Conservation (phyloP, 2,888 invertebrate species). For the Adineta ricciae region DNA sequence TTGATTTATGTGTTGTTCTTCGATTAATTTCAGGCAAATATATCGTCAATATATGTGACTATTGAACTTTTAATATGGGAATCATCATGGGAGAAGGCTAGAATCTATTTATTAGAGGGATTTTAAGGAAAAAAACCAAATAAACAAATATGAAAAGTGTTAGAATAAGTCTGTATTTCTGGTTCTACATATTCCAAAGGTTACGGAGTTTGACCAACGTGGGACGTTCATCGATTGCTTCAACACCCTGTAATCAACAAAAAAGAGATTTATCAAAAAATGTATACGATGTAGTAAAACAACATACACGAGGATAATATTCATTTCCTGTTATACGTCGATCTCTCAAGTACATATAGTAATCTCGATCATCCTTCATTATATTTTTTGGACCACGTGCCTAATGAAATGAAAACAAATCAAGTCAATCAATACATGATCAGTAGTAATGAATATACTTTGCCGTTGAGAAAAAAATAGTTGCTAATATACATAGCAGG, state of each 20-base stretch:
- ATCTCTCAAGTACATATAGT: slow-evolving; percentile 39
- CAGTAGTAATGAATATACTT: not conserved
- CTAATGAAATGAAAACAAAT: not conserved
- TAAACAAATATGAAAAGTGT: not conserved
- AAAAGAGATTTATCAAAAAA: not conserved
- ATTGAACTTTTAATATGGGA: too few relatives aligned
- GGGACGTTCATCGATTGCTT: not conserved
- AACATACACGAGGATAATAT: slow-evolving; percentile 36
- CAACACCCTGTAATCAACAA: not conserved
- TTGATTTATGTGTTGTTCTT: too few relatives aligned
- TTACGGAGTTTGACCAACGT: not conserved
- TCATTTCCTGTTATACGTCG: slow-evolving; percentile 42
- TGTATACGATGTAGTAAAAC: not conserved
- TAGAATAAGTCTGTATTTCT: not conserved
- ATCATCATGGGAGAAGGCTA: not conserved
- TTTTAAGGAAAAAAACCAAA: not conserved
- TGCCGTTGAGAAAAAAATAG: not conserved
- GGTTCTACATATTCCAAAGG: not conserved
- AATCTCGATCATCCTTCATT: slow-evolving; percentile 37
- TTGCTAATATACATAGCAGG: not conserved
- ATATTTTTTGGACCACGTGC: not conserved
- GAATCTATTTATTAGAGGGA: slow-evolving; percentile 4
- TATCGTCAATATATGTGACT: too few relatives aligned
- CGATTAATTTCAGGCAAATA: too few relatives aligned
- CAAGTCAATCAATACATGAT: not conserved